Evolutionary conservation across 2,797 vertebrate genomes (phyloP).

Genomic region (Dromococcyx pavoninus): DNA sequence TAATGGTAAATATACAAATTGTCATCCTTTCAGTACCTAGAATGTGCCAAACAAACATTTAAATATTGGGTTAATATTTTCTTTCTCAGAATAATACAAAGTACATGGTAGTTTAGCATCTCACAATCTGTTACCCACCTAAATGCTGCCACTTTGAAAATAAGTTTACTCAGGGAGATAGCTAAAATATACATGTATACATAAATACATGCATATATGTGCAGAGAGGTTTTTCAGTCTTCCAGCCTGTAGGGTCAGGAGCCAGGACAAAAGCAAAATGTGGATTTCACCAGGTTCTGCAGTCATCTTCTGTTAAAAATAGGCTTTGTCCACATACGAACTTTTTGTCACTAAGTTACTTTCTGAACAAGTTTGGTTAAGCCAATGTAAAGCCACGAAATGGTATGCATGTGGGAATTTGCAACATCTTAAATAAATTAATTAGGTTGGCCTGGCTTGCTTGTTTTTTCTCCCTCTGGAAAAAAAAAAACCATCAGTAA

Average conservation of each 20-base stretch:
- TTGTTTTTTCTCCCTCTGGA: background rate
- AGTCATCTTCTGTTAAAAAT: background rate
- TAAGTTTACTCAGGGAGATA: background rate
- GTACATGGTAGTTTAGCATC: background rate
- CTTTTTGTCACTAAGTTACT: background rate
- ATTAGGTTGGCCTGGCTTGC: background rate
- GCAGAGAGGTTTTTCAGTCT: background rate
- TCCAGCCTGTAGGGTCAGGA: background rate
- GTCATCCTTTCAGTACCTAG: background rate
- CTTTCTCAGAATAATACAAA: background rate
- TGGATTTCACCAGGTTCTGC: background rate
- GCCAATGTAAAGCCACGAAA: background rate
- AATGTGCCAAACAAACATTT: background rate
- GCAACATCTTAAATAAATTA: background rate
- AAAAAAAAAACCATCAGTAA: background rate
- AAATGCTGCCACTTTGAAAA: background rate
- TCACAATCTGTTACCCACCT: background rate
- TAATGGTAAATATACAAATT: background rate
- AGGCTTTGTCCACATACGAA: background rate
- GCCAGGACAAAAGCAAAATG: background rate
- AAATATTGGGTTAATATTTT: background rate
- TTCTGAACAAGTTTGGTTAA: background rate
- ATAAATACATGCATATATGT: background rate
- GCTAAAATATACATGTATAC: background rate
- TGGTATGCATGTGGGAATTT: fast-evolving